Evolutionary conservation across 2,888 invertebrate species (phyloP).

Genomic region (Dyspetes luteomarginatus): DNA sequence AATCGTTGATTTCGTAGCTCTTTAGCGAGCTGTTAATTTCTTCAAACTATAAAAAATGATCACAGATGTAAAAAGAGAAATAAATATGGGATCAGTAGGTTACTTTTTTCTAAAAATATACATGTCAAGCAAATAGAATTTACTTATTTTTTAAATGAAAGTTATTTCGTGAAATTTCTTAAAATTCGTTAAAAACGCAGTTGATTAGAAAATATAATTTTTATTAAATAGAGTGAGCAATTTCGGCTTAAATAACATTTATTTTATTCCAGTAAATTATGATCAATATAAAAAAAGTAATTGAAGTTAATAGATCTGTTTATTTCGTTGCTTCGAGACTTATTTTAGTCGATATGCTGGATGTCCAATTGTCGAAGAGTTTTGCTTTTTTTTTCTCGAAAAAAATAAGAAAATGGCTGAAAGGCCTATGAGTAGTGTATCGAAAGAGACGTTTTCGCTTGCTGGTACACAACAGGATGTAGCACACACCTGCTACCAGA

Average conservation of each 20-base stretch:
- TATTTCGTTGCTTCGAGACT: no score
- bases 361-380: neutral
- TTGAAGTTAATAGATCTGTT: no score
- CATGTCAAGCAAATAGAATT: neutral
- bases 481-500: slow-evolving; percentile 37
- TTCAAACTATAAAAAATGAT: neutral
- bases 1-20: slow-evolving; percentile 32
- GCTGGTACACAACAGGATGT: slow-evolving; percentile 28
- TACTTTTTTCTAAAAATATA: no score
- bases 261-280: neutral
- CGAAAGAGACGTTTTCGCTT: slow-evolving; percentile 29
- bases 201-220: neutral
- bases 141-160: neutral
- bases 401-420: neutral
- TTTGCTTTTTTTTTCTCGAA: neutral
- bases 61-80: neutral
- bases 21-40: slow-evolving; percentile 28
- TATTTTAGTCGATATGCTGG: neutral
- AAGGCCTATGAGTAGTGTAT: neutral
- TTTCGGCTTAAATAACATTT: no score
- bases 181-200: neutral
- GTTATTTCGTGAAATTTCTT: no score
- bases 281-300: neutral
- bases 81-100: slow-evolving; percentile 5
- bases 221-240: no score